Percentiles rank a stretch among this genome's conserved stretches.
Evolutionary conservation across 2,888 invertebrate species (phyloP).

Genomic region (Napeogenes sylphis): DNA sequence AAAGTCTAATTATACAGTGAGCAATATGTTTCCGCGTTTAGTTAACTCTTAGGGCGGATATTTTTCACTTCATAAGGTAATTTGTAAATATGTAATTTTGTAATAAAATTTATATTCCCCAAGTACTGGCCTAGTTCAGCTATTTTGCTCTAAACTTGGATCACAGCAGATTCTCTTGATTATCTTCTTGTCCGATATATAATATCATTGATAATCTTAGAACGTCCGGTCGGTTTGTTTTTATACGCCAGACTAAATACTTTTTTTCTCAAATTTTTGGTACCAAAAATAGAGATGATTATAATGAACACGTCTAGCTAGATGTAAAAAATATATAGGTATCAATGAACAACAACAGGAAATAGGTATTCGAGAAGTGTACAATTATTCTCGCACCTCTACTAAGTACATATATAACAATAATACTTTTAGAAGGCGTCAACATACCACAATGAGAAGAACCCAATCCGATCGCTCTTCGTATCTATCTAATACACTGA

Average conservation of each 20-base stretch:
- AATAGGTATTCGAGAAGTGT: conserved; percentile 73
- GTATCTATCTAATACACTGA: conserved; percentile 74
- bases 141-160: conserved; percentile 30
- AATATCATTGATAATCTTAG: conserved; percentile 24
- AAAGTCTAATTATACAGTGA: conserved; percentile 32
- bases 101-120: conserved; percentile 24
- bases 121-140: conserved; percentile 18
- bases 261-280: conserved; percentile 51
- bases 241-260: conserved; percentile 44
- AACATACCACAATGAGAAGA: conserved; percentile 71
- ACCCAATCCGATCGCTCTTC: conserved; percentile 59
- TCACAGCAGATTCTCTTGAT: conserved; percentile 36
- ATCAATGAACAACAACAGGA: conserved; percentile 77
- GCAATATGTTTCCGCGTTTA: conserved; percentile 36
- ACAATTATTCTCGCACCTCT: conserved; percentile 74
- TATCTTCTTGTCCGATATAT: conserved; percentile 11
- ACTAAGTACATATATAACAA: conserved; percentile 75
- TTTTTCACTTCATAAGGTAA: conserved; percentile 31
- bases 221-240: conserved; percentile 29
- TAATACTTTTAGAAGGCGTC: conserved; percentile 76
- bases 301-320: conserved; percentile 74
- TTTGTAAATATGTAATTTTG: conserved; percentile 24
- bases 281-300: conserved; percentile 75
- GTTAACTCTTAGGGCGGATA: conserved; percentile 36
- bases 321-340: conserved; percentile 77